A percentile compares a stretch with the other conserved stretches of the same genome.
These are phyloP conservation scores for Rhingia rostrata DNA, from an alignment of 2,888 invertebrate genomes.

Conservation along the genomic window DNA sequence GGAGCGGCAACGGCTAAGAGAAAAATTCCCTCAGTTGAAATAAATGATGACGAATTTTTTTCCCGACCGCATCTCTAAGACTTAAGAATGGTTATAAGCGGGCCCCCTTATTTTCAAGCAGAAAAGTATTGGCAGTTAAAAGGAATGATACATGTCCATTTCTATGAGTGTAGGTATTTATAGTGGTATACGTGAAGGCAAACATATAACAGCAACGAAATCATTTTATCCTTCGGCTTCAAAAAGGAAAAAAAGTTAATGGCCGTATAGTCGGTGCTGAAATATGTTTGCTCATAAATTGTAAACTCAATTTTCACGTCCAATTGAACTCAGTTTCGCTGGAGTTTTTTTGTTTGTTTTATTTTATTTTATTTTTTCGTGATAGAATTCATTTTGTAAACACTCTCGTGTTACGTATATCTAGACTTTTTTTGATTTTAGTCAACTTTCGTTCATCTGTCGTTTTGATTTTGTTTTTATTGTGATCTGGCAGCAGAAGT, in stretches of 20 bases:
- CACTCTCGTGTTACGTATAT: background rate
- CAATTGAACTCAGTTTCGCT: constrained; percentile 53
- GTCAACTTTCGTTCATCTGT: constrained; percentile 22
- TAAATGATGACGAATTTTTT: constrained; percentile 36
- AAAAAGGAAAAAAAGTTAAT: constrained; percentile 31
- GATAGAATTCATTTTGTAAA: background rate
- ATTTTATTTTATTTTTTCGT: background rate
- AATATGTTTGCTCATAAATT: constrained; percentile 66
- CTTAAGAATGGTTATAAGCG: constrained; percentile 25
- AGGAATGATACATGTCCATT: constrained; percentile 35
- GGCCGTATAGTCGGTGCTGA: constrained; percentile 62
- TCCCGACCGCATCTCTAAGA: constrained; percentile 36
- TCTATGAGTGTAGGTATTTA: constrained; percentile 1
- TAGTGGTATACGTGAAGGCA: background rate
- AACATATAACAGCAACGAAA: constrained; percentile 32
- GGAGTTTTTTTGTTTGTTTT: constrained; percentile 1
- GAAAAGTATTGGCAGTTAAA: constrained; percentile 47
- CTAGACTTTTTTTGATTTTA: constrained; percentile 15
- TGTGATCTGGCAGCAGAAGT: constrained; percentile 27
- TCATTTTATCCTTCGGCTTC: constrained; percentile 34
- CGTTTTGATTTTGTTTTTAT: background rate
- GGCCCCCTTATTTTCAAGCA: constrained; percentile 12
- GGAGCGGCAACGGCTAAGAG: background rate
- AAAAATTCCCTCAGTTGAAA: constrained; percentile 11
- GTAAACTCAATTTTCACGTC: constrained; percentile 64